Percentiles rank a stretch among this genome's conserved stretches.
phyloP scores from a whole-genome alignment of 1,140 invertebrate genomes.

The Hetaerina americana region DNA sequence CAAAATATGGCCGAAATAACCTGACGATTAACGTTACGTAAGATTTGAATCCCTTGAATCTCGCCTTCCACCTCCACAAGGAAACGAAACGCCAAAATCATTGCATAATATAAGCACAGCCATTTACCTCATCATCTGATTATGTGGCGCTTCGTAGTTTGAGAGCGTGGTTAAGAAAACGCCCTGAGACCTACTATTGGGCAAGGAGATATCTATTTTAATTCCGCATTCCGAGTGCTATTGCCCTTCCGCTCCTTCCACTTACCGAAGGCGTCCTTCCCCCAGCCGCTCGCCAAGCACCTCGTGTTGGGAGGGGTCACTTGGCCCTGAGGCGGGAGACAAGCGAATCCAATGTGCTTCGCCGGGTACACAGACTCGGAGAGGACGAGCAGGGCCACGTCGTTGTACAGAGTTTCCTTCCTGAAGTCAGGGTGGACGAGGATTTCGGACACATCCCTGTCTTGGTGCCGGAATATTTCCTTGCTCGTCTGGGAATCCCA shows the following conservation, averaged over 20 bases:
- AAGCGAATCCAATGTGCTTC: conserved; percentile 34
- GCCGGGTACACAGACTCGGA: conserved; percentile 20
- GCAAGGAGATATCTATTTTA: too few relatives aligned
- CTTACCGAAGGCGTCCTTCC: conserved; percentile 42
- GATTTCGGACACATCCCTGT: conserved; percentile 21
- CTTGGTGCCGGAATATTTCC: conserved; percentile 25
- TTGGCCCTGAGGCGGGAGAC: conserved; percentile 28
- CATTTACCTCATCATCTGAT: too few relatives aligned
- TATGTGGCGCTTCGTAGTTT: too few relatives aligned
- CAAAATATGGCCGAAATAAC: too few relatives aligned
- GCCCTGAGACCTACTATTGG: too few relatives aligned
- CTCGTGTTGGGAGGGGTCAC: conserved; percentile 15
- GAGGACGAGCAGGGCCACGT: conserved; percentile 33
- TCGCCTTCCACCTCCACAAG: too few relatives aligned
- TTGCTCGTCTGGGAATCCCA: conserved; percentile 27
- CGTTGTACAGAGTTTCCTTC: conserved; percentile 23
- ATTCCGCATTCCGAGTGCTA: conserved; percentile 13
- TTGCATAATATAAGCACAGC: too few relatives aligned
- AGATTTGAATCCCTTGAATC: too few relatives aligned
- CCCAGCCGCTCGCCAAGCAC: conserved; percentile 52
- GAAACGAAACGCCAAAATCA: too few relatives aligned
- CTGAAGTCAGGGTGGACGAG: conserved; percentile 24
- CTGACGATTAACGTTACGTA: too few relatives aligned
- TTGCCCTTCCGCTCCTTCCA: too few relatives aligned
- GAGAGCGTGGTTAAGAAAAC: too few relatives aligned